phyloP scores from a whole-genome alignment of 2,888 invertebrate species.

The Diplolepis rosae region DNA sequence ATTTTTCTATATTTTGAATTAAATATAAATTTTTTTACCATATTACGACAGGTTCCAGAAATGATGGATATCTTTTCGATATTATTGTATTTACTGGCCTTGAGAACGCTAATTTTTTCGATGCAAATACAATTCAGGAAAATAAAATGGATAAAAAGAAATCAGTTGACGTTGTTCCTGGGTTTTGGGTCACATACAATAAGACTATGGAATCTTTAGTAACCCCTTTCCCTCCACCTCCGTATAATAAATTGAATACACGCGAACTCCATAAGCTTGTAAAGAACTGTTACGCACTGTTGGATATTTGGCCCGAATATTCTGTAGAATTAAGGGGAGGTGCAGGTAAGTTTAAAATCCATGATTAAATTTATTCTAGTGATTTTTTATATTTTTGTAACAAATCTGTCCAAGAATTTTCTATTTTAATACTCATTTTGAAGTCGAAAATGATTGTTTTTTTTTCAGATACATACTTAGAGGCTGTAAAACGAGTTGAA shows the following conservation, averaged over 20 bases:
- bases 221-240: background rate
- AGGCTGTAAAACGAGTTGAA: too few relatives aligned
- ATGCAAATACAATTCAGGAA: background rate
- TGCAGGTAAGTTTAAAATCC: background rate
- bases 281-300: background rate
- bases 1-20: too few relatives aligned
- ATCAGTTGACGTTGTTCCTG: background rate
- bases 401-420: background rate
- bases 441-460: too few relatives aligned
- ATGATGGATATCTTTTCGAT: background rate
- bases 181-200: background rate
- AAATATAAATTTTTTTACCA: background rate
- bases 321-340: background rate
- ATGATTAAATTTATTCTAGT: background rate
- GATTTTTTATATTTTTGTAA: background rate
- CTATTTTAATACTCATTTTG: background rate
- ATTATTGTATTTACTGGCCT: background rate
- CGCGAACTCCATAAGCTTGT: slow-evolving; percentile 1
- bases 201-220: background rate
- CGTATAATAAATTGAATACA: background rate
- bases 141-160: background rate
- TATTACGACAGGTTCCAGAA: background rate
- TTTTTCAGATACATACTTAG: too few relatives aligned
- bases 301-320: slow-evolving; percentile 5
- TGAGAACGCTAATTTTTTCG: background rate